Evolutionary conservation across 2,888 invertebrate genomes (phyloP).

Genomic region (Trichacis sp.): DNA sequence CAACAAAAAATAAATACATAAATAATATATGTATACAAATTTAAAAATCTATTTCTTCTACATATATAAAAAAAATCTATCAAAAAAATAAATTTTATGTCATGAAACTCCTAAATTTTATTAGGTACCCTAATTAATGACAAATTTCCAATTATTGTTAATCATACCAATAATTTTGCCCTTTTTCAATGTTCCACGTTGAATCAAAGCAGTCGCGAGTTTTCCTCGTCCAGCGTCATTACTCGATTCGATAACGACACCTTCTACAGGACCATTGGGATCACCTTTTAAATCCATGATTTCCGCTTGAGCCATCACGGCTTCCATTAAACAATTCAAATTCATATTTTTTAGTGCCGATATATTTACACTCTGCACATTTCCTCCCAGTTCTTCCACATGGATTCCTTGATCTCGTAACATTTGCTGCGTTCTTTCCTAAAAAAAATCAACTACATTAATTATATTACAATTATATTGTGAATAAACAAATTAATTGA

Average conservation of each 20-base stretch:
- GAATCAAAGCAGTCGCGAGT: conserved; percentile 73
- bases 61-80: too few relatives aligned
- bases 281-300: conserved; percentile 89
- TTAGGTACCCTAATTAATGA: not conserved
- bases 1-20: too few relatives aligned
- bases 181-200: conserved; percentile 74
- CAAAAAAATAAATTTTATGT: too few relatives aligned
- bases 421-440: conserved; percentile 82
- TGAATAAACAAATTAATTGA: too few relatives aligned
- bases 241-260: conserved; percentile 89
- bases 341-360: conserved; percentile 90
- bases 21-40: too few relatives aligned
- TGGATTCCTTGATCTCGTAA: conserved; percentile 83
- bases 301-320: conserved; percentile 86
- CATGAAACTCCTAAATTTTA: too few relatives aligned
- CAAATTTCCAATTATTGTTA: too few relatives aligned
- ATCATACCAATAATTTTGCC: conserved; percentile 71
- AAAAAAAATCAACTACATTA: conserved; percentile 40
- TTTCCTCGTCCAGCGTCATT: conserved; percentile 77
- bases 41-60: too few relatives aligned
- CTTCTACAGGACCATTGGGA: conserved; percentile 87
- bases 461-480: not conserved
- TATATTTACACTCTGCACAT: conserved; percentile 89
- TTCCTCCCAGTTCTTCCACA: conserved; percentile 91
- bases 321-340: conserved; percentile 83